phyloP scores from a whole-genome alignment of 2,113 vertebrate species.

The Podarcis raffonei region DNA sequence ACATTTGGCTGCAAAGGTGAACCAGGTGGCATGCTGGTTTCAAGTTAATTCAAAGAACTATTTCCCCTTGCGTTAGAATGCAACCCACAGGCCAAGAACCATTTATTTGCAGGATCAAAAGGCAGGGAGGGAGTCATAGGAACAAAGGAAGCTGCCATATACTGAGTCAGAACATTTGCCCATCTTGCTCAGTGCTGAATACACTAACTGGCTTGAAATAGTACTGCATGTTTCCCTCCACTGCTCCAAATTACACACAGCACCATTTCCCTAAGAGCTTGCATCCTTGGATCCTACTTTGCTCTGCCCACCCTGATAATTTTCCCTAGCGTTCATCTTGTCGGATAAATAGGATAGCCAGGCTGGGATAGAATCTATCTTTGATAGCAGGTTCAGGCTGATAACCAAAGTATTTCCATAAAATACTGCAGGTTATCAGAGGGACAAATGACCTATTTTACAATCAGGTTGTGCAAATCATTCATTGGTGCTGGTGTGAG shows the following conservation, averaged over 20 bases:
- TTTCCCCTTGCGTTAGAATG: slow-evolving; percentile 1
- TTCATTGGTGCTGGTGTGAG: neutral
- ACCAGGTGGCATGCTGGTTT: neutral
- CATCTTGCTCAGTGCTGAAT: too few relatives aligned
- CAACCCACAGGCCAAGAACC: neutral
- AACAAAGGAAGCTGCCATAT: too few relatives aligned
- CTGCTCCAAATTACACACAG: neutral
- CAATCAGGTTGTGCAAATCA: neutral
- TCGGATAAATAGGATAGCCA: neutral
- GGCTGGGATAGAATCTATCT: neutral
- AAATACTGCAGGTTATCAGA: neutral
- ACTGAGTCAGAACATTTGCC: too few relatives aligned
- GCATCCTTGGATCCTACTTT: neutral
- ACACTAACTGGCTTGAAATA: too few relatives aligned
- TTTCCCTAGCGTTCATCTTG: neutral
- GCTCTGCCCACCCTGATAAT: neutral
- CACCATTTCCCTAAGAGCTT: neutral
- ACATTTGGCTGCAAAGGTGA: neutral
- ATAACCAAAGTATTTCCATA: neutral
- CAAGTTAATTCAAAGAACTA: neutral
- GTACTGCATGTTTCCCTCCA: too few relatives aligned
- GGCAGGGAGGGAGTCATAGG: too few relatives aligned
- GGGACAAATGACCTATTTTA: neutral
- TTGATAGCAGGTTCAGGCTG: neutral
- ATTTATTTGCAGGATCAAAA: neutral